Evolutionary conservation across 2,113 vertebrate genomes (phyloP).

Genomic region (Oxyruncus cristatus): DNA sequence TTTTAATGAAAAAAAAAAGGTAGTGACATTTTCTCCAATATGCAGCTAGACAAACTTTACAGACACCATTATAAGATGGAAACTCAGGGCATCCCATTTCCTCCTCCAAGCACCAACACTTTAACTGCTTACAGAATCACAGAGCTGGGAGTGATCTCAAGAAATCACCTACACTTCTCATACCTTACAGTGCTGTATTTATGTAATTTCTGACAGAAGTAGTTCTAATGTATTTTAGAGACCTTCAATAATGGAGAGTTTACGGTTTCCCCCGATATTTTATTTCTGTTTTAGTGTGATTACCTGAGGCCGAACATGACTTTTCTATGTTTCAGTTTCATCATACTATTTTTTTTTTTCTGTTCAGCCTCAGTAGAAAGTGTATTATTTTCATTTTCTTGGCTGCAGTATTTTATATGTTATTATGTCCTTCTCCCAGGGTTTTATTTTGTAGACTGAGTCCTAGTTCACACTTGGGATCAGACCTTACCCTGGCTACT

Average conservation of each 20-base stretch:
- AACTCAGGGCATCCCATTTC: not conserved
- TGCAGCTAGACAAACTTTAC: not conserved
- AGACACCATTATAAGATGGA: not conserved
- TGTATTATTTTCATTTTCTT: not conserved
- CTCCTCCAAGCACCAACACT: not conserved
- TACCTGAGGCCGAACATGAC: not conserved
- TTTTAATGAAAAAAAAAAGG: not conserved
- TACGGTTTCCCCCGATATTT: not conserved
- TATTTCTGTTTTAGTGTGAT: not conserved
- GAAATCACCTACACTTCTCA: not conserved
- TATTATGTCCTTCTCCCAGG: not conserved
- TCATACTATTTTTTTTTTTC: not conserved
- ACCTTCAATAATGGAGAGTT: not conserved
- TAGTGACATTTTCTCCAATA: not conserved
- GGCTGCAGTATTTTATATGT: not conserved
- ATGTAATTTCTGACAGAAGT: not conserved
- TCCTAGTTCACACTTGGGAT: not conserved
- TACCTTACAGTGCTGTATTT: not conserved
- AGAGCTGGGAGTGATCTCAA: not conserved
- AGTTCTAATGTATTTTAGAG: not conserved
- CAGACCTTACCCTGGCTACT: not conserved
- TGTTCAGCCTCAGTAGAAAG: not conserved
- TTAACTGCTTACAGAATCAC: not conserved
- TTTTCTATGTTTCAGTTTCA: not conserved
- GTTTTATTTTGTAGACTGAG: not conserved